A percentile compares a stretch with the other conserved stretches of the same genome.
These are phyloP conservation scores for Chaitophorus viminalis DNA, from an alignment of 2,888 invertebrate species.

Conservation along the genomic window DNA sequence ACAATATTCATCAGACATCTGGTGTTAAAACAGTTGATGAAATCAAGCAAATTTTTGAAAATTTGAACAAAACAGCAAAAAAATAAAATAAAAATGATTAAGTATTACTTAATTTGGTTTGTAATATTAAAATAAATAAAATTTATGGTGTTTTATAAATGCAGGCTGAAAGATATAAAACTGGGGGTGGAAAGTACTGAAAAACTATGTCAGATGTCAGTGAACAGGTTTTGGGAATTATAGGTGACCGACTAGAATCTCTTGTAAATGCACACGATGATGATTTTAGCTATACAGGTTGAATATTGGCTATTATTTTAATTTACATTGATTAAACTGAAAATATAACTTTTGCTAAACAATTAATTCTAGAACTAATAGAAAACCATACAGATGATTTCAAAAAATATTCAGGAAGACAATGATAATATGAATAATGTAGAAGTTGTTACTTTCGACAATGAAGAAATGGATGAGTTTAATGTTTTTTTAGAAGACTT, in stretches of 20 bases:
- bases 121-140: neutral
- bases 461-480: neutral
- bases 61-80: neutral
- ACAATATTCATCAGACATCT: neutral
- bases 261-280: neutral
- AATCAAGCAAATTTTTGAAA: neutral
- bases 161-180: conserved; percentile 13
- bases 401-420: conserved; percentile 9
- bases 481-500: no score
- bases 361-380: neutral
- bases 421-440: neutral
- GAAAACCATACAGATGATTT: neutral
- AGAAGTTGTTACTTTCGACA: conserved; percentile 4
- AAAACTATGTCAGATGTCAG: neutral
- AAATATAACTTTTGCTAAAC: conserved; percentile 1
- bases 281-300: neutral
- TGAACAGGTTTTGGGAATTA: no score
- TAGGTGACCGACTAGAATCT: neutral
- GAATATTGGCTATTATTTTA: neutral
- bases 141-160: neutral
- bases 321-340: neutral
- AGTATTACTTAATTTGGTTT: neutral
- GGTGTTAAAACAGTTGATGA: neutral
- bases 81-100: conserved; percentile 1
- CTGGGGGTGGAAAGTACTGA: neutral